phyloP scores from a whole-genome alignment of 1,140 invertebrate species.

The Drosophila parvula region DNA sequence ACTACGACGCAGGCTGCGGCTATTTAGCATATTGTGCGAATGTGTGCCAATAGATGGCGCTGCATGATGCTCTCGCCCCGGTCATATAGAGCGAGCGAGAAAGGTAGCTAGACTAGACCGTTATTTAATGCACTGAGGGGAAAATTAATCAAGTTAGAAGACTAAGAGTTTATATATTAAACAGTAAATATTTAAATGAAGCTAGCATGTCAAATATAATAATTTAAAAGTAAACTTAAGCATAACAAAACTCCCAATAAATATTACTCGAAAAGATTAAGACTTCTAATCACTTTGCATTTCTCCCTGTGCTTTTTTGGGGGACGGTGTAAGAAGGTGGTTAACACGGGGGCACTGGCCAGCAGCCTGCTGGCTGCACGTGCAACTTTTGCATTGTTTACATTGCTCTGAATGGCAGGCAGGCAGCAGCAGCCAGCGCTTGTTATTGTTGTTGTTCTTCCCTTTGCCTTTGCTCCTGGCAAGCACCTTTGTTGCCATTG shows the following conservation, averaged over 20 bases:
- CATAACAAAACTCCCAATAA: no score
- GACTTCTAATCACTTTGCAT: background rate
- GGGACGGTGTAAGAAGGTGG: background rate
- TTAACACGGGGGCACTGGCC: conserved; percentile 16
- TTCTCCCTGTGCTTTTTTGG: conserved; percentile 20
- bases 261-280: no score
- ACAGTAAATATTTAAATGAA: no score
- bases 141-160: conserved; percentile 1
- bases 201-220: no score
- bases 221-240: no score
- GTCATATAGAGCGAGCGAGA: conserved; percentile 25
- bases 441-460: conserved; percentile 36
- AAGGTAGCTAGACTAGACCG: conserved; percentile 17
- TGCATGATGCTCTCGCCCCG: conserved; percentile 53
- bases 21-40: conserved; percentile 78
- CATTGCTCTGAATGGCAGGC: conserved; percentile 58
- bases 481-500: conserved; percentile 16
- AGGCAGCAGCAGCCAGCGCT: conserved; percentile 16
- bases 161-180: background rate
- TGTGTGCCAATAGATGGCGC: conserved; percentile 80
- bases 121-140: conserved; percentile 23
- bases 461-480: conserved; percentile 5
- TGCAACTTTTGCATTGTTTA: conserved; percentile 80
- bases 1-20: conserved; percentile 39
- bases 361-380: conserved; percentile 56